Conservation (phyloP, 2,113 vertebrate genomes). For the Amphilophus citrinellus region DNA sequence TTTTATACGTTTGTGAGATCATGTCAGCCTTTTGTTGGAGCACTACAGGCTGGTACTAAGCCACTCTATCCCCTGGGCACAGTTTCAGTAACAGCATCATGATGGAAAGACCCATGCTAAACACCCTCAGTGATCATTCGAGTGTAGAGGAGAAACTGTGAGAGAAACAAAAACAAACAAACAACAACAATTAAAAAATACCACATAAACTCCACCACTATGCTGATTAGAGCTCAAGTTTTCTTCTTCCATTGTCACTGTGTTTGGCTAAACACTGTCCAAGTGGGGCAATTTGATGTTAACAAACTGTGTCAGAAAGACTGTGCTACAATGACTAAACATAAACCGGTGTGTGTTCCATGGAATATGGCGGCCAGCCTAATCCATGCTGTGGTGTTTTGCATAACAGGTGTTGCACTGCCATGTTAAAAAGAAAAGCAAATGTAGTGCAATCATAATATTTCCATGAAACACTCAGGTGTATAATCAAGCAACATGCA, state of each 20-base stretch:
- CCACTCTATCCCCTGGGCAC: slow-evolving; percentile 10
- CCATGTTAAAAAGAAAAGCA: slow-evolving; percentile 8
- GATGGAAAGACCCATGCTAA: slow-evolving; percentile 23
- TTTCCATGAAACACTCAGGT: slow-evolving; percentile 51
- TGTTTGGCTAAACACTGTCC: neutral
- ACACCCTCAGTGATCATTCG: neutral
- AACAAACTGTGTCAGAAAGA: neutral
- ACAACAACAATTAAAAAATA: neutral
- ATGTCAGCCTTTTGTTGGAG: slow-evolving; percentile 32
- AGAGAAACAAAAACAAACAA: neutral
- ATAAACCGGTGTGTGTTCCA: neutral
- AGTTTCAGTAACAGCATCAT: slow-evolving; percentile 32
- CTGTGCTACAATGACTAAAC: neutral
- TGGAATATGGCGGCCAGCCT: neutral
- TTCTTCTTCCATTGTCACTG: neutral
- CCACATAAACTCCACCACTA: neutral
- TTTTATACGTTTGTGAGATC: slow-evolving; percentile 45
- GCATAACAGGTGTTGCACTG: slow-evolving; percentile 30
- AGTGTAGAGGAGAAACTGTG: neutral
- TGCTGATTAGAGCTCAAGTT: neutral
- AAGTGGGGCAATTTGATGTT: neutral
- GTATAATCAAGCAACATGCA: slow-evolving; percentile 38
- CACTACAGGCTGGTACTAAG: slow-evolving; percentile 32
- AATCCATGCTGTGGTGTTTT: neutral
- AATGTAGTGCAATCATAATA: slow-evolving; percentile 7